These are phyloP conservation scores for Lysandra coridon DNA, from an alignment of 2,888 invertebrate species.

Conservation along the genomic window DNA sequence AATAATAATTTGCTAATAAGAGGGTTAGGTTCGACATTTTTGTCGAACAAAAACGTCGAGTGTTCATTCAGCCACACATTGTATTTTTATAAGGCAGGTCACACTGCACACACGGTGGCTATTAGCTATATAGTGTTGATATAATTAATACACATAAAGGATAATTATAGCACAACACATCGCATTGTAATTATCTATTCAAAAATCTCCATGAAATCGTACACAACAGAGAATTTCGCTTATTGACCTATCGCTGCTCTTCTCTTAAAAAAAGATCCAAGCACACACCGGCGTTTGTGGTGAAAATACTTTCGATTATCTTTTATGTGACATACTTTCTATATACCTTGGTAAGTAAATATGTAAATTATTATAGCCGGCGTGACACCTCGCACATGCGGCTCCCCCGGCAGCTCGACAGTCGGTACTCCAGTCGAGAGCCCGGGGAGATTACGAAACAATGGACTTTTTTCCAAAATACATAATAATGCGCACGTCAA, in stretches of 20 bases:
- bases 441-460: slow-evolving; percentile 76
- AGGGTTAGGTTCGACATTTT: neutral
- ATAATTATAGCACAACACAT: neutral
- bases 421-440: slow-evolving; percentile 60
- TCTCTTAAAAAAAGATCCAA: no score
- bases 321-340: neutral
- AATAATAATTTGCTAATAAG: neutral
- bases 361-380: slow-evolving; percentile 31
- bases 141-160: neutral
- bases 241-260: no score
- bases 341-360: neutral
- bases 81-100: slow-evolving; percentile 50
- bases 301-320: no score
- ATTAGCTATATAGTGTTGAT: neutral
- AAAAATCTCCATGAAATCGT: neutral
- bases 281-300: no score
- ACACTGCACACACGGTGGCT: neutral
- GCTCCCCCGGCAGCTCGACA: slow-evolving; percentile 54
- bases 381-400: slow-evolving; percentile 62
- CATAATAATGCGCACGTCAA: slow-evolving; percentile 78
- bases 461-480: slow-evolving; percentile 74
- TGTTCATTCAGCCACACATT: slow-evolving; percentile 54
- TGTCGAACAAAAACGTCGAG: slow-evolving; percentile 36
- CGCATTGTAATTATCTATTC: neutral
- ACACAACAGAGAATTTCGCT: neutral